Evolutionary conservation across 2,797 vertebrate species (phyloP), one percentile per base, ranked within the genome.

Genomic region (Coregonus ussuriensis): DNA sequence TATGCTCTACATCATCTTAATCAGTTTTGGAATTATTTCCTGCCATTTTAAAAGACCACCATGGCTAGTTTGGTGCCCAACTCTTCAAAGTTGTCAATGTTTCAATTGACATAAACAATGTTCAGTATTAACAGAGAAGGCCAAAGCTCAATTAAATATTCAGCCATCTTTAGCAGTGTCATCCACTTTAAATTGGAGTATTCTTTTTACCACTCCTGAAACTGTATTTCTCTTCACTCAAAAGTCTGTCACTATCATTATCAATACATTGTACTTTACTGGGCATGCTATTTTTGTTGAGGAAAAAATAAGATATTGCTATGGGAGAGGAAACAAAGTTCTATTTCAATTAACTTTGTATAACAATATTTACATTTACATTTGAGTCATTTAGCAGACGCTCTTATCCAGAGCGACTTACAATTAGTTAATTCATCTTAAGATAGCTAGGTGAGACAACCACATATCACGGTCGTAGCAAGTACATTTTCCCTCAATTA

Each of bases 281-380:
- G 11, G 74, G 83, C 66, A 53, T 21, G 75, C 54, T 41, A 72
- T 82, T 88, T 84, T 77, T 75, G 65, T 3, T 33, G 69, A 84
- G 74, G 85, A 4, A 54, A 88, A 88, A 76, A 77, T 72, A 69
- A 16, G 72, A 88, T 89, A 89, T 82, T 78, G 41, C 66, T 41
- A 29, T 68, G 33, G 15, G 66, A 84, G 78, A 84, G 82, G 88
- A 83, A 87, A 89, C 88, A 88, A 91, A 92, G 85, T 91, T 91
- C 86, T 86, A 79, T 88, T 86, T 89, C 87, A 85, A 91, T 93
- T 86, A 88, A 78, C 88, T 88, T 82, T 88, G 81, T 86, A 68
- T 89, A 89, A 90, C 89, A 89, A 88, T 79, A 67, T 16, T 35
- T 25, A 62, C 7, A 25, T 21, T 62, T 25, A 62, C 59, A 13